Percentiles rank a stretch among this genome's conserved stretches.
Evolutionary conservation across 2,797 vertebrate species (phyloP).

Genomic region (Borostomias antarcticus): DNA sequence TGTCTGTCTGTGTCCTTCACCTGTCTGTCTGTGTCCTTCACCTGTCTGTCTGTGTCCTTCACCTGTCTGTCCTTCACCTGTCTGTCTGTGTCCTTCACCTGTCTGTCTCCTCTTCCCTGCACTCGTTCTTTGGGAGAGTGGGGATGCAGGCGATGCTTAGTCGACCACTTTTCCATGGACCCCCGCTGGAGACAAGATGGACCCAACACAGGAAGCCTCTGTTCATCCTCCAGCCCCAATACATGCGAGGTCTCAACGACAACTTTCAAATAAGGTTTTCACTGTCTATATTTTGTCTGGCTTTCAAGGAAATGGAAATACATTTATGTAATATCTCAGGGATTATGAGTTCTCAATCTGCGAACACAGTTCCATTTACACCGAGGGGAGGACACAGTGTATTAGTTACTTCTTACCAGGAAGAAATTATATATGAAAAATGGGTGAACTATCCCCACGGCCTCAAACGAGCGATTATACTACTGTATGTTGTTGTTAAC

Average conservation of each 20-base stretch:
- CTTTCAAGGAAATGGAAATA: too few species aligned
- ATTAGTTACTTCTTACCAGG: too few species aligned
- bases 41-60: too few species aligned
- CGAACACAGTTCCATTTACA: too few species aligned
- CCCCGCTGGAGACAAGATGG: slow-evolving; percentile 12
- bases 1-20: too few species aligned
- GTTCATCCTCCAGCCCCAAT: slow-evolving; percentile 17
- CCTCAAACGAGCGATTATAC: too few species aligned
- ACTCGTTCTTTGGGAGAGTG: slow-evolving; percentile 12
- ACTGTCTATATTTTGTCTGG: slow-evolving; percentile 31
- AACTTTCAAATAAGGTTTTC: slow-evolving; percentile 26
- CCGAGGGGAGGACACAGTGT: too few species aligned
- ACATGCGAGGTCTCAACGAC: slow-evolving; percentile 19
- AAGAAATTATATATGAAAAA: too few species aligned
- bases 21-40: too few species aligned
- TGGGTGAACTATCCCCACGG: too few species aligned
- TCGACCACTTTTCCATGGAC: slow-evolving; percentile 8
- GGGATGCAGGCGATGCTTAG: slow-evolving; percentile 26
- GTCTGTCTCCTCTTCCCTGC: background rate
- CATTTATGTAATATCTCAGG: slow-evolving; percentile 12
- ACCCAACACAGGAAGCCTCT: slow-evolving; percentile 40
- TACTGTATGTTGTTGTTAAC: slow-evolving; percentile 1
- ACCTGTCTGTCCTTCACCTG: too few species aligned
- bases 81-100: too few species aligned
- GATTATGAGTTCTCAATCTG: background rate